Base-by-base conservation (phyloP, 2,113 vertebrate species). In the Paradisaea rubra region DNA sequence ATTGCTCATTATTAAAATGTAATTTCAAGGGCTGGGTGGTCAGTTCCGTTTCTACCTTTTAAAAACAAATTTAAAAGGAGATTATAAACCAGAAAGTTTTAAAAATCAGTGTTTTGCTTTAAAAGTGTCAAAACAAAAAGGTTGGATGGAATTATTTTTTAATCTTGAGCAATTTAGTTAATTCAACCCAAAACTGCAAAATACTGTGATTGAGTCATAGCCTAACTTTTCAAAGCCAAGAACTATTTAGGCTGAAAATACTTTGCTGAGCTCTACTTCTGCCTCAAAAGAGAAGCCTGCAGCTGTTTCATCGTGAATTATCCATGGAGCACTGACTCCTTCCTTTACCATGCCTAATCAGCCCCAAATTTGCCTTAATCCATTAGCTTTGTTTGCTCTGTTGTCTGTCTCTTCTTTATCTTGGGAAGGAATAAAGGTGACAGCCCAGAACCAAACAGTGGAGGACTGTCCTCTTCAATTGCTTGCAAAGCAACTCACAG, bases 321-420 rank as follows among this genome's bases (percentile, higher is more conserved):
- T 91, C 93, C 92, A 83, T 39, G 92, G 85, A 76, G 74, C 71
- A 93, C 71, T 86, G 82, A 89, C 50, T 94, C 59, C 63, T 86
- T 95, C 85, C 95, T 94, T 93, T 72, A 93, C 85, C 82, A 63
- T 83, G 95, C 52, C 92, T 96, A 96, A 96, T 93, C 82, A 90
- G 90, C 76, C 64, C 93, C 88, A 88, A 93, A 94, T 96, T 96
- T 93, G 74, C 93, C 76, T 80, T 95, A 93, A 91, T 88, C 95
- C 71, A 54, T 96, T 83, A 90, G 79, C 76, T 94, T 86, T 96
- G 94, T 95, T 96, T 94, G 88, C 68, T 95, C 92, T 93, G 90
- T 86, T 93, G 90, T 88, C 92, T 96, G 95, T 73, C 92, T 88
- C 86, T 83, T 87, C 85, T 96, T 94, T 96, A 96, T 96, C 93